Base-by-base conservation (phyloP, 2,797 vertebrate species). In the Myotis pilosus region DNA sequence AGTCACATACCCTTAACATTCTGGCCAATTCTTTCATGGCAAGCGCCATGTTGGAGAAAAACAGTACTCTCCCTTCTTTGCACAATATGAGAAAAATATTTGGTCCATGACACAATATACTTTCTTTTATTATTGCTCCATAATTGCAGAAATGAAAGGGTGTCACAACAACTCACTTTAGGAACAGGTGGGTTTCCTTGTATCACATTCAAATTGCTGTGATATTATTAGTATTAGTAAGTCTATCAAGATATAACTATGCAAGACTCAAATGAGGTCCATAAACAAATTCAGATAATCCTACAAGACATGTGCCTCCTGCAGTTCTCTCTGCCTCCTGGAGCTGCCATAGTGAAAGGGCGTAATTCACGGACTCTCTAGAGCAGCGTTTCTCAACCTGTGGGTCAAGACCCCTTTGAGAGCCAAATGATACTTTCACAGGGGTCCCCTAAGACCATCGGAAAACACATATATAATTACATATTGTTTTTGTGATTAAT, bases 291-390 rank as follows among this genome's bases (percentile, higher is more conserved):
- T 89, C 87, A 90, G 87, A 96, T 94, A 95, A 96, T 94, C 53
- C 94, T 96, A 57, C 19, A 93, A 92, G 64, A 53, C 62, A 87
- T 94, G 41, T 53, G 89, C 94, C 96, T 97, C 92, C 94, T 94
- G 89, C 91, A 81, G 87, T 76, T 92, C 16, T 94, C 72, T 88
- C 60, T 30, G 71, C 69, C 95, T 97, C 92, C 87, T 84, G 96
- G 95, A 97, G 84, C 66, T 69, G 86, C 79, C 41, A 82, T 75
- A 95, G 93, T 90, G 96, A 97, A 98, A 94, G 72, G 68, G 78
- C 80, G 23, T 98, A 96, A 97, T 97, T 98, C 96, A 96, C 7
- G 6, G 92, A 95, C 95, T 97, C 97, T 95, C 97, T 74, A 49
- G 47, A 15, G 41, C 41, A 44, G 41, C 41, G 41, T 2, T 44